Evolutionary conservation across 92 coral and sea anemone genomes (phyloP).

Genomic region (Heliopora coerulea): DNA sequence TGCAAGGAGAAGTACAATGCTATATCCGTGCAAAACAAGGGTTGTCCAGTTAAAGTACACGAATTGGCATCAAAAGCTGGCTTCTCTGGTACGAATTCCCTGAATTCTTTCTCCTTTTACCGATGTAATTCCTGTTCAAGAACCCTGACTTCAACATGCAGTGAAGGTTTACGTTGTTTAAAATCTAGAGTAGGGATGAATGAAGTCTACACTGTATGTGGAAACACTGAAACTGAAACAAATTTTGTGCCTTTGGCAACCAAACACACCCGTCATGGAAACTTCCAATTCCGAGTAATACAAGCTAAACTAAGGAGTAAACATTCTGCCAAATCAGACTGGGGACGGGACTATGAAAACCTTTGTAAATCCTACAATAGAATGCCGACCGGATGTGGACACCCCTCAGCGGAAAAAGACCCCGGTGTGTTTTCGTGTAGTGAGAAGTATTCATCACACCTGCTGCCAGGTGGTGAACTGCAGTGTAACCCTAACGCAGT

Average conservation of each 20-base stretch:
- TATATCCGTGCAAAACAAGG: constrained; percentile 24
- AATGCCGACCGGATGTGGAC: constrained; percentile 58
- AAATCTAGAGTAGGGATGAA: constrained; percentile 11
- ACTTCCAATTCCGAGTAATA: constrained; percentile 29
- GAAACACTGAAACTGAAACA: constrained; percentile 31
- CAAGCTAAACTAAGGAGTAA: constrained; percentile 47
- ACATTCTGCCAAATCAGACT: constrained; percentile 42
- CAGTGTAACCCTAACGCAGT: constrained; percentile 54
- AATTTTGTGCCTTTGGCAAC: constrained; percentile 46
- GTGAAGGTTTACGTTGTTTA: constrained; percentile 32
- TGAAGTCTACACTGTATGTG: constrained; percentile 55
- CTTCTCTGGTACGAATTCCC: constrained; percentile 15
- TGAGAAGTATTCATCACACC: constrained; percentile 42
- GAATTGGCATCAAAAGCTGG: constrained; percentile 49
- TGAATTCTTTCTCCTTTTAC: constrained; percentile 44
- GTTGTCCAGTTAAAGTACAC: constrained; percentile 27
- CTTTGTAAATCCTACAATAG: constrained; percentile 51
- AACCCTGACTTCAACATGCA: constrained; percentile 28
- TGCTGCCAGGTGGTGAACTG: constrained; percentile 38
- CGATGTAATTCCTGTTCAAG: constrained; percentile 40
- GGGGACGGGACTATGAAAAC: constrained; percentile 60
- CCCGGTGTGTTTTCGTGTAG: constrained; percentile 33
- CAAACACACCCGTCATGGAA: constrained; percentile 26
- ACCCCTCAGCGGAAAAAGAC: constrained; percentile 12
- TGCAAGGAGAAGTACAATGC: constrained; percentile 56